Percentiles rank a stretch among this genome's conserved stretches.
These are phyloP conservation scores for Sebastes baramenuke DNA, from an alignment of 2,797 vertebrate genomes.

Conservation along the genomic window DNA sequence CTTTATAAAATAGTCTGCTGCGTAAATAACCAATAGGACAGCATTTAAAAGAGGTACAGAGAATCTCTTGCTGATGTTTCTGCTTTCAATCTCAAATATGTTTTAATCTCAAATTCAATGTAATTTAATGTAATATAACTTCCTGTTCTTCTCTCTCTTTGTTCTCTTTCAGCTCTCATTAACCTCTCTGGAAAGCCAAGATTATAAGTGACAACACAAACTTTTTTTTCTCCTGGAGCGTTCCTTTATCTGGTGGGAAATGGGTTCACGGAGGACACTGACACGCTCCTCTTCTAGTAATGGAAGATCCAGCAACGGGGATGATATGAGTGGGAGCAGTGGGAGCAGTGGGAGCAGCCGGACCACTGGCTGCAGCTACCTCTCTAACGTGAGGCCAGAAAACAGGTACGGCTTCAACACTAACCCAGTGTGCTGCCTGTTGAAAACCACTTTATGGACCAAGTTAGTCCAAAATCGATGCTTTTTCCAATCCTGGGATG, in stretches of 20 bases:
- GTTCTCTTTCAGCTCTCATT: conserved; percentile 31
- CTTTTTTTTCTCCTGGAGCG: neutral
- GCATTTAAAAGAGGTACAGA: neutral
- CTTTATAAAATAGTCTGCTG: conserved; percentile 1
- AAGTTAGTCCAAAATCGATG: neutral
- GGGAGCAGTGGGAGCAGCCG: conserved; percentile 73
- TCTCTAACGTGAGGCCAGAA: conserved; percentile 89
- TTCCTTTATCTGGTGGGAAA: conserved; percentile 50
- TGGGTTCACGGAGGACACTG: conserved; percentile 83
- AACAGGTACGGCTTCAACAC: conserved; percentile 83
- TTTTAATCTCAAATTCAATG: neutral
- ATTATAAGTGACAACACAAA: neutral
- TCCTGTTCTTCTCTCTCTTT: neutral
- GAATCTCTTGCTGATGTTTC: conserved; percentile 6
- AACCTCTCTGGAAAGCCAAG: neutral
- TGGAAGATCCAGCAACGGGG: conserved; percentile 73
- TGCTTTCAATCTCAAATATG: neutral
- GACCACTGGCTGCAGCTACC: conserved; percentile 86
- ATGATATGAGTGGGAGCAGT: conserved; percentile 79
- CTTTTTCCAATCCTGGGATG: neutral
- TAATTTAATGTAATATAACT: neutral
- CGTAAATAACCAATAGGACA: neutral
- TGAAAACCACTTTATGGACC: neutral
- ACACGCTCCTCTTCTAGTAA: conserved; percentile 71
- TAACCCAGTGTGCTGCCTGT: neutral